Evolutionary conservation across 2,797 vertebrate species (phyloP), one percentile per base, ranked within the genome.

Genomic region (Tamandua tetradactyla): DNA sequence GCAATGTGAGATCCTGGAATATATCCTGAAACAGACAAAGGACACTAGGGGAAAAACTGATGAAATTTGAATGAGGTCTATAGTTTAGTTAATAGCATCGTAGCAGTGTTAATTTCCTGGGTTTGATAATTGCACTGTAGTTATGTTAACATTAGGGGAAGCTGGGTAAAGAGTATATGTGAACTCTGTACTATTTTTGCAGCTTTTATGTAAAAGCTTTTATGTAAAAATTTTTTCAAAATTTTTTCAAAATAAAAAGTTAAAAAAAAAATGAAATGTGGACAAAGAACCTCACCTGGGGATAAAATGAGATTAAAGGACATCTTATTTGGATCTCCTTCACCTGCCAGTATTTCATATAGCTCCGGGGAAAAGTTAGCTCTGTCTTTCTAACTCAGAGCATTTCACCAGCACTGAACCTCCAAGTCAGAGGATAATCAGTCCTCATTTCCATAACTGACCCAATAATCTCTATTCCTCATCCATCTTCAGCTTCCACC

Each of bases 191-290:
- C 30, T 61, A 55, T 87, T 66, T 91, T 49, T 72, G n/a, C 47
- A 62, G 42, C 35, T 83, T 81, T 22, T 76, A 30, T 84, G 1
- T 66, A 66, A 85, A 15, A 62, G 42, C 35, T 83, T 81, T 22
- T 76, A 30, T 84, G 1, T 66, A 66, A 85, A 15, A n/a, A n/a
- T n/a, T n/a, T n/a, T n/a, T n/a, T n/a, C n/a, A n/a, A n/a, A n/a
- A n/a, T n/a, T 87, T 81, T 88, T 81, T 59, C 57, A 81, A 94
- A 84, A 84, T 89, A 47, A 88, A 85, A 92, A 37, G 1, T 59
- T 30, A 17, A 35, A 22, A 80, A 30, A 14, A 35, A 5, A 15
- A 59, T 69, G n/a, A 68, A 79, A 44, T 22, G 23, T 52, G 35
- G 30, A 10, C 27, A 92, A 40, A 52, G 30, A 2, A 35, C 37